These are phyloP conservation scores for Apeira syringaria DNA, from an alignment of 2,888 invertebrate genomes.

Conservation along the genomic window DNA sequence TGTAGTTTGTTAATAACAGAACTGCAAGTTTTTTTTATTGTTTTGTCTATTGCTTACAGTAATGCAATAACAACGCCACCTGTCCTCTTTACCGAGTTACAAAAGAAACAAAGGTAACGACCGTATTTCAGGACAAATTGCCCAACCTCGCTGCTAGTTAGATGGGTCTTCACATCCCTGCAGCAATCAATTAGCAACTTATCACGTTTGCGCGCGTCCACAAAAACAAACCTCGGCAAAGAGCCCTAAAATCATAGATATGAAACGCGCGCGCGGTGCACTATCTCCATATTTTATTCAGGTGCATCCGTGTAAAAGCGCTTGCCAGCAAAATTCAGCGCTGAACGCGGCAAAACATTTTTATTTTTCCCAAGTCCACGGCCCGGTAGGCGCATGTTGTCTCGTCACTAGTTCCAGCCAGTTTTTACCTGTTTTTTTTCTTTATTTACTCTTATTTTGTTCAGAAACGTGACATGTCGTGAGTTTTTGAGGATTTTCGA, in stretches of 20 bases:
- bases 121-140: too few relatives aligned
- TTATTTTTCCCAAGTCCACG: conserved; percentile 36
- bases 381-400: conserved; percentile 46
- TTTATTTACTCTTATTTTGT: conserved; percentile 26
- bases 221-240: conserved; percentile 13
- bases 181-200: background rate
- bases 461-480: conserved; percentile 33
- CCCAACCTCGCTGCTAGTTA: too few relatives aligned
- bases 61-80: too few relatives aligned
- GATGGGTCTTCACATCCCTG: background rate
- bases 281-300: conserved; percentile 56
- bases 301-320: conserved; percentile 43
- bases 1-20: too few relatives aligned
- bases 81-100: too few relatives aligned
- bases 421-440: conserved; percentile 40
- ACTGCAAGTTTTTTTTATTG: too few relatives aligned
- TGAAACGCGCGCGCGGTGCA: conserved; percentile 33
- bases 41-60: too few relatives aligned
- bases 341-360: conserved; percentile 29
- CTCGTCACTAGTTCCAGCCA: conserved; percentile 35
- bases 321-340: conserved; percentile 37
- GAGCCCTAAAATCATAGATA: conserved; percentile 36
- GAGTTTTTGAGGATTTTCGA: conserved; percentile 34
- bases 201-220: conserved; percentile 2
- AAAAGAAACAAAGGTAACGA: too few relatives aligned